Percentiles rank a stretch among this genome's conserved stretches.
Evolutionary conservation across 2,113 vertebrate species (phyloP).

Genomic region (Dicaeum eximium): DNA sequence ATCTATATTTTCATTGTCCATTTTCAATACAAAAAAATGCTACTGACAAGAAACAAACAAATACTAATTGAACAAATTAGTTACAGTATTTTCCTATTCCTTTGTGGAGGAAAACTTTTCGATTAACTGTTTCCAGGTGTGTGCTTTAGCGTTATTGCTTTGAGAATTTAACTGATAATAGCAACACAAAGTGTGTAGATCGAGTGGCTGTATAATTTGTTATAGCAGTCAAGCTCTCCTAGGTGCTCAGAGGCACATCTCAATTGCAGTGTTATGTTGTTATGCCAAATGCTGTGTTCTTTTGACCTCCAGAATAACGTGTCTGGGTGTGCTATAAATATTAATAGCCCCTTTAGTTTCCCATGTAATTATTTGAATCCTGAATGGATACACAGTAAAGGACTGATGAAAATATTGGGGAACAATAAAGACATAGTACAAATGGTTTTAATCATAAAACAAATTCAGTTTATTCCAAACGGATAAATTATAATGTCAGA

Average conservation of each 20-base stretch:
- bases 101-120: background rate
- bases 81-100: background rate
- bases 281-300: background rate
- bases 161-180: background rate
- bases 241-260: background rate
- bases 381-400: background rate
- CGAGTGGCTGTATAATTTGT: background rate
- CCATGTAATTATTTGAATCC: background rate
- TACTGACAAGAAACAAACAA: background rate
- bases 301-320: slow-evolving; percentile 6
- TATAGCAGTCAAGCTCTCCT: background rate
- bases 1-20: background rate
- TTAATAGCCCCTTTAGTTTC: background rate
- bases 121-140: background rate
- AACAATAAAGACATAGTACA: background rate
- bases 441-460: background rate
- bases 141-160: background rate
- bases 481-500: background rate
- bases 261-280: background rate
- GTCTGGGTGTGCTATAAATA: background rate
- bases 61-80: background rate
- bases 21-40: background rate
- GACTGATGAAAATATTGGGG: background rate
- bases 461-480: background rate
- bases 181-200: background rate